Conservation (phyloP, 2,888 invertebrate species). For the Dermolepida albohirtum region DNA sequence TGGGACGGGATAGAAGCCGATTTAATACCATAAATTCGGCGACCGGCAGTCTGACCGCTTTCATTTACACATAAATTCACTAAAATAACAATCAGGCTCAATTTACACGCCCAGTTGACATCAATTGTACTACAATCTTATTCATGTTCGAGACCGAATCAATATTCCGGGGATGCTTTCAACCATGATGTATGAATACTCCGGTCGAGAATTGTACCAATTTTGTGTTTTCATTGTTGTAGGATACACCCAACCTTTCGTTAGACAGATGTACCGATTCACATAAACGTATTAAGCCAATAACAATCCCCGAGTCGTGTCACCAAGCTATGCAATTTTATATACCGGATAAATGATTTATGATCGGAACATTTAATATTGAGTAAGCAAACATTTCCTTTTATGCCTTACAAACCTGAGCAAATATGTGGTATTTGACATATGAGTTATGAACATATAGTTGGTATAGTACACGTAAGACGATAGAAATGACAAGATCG, state of each 20-base stretch:
- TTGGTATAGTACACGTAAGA: no score
- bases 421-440: no score
- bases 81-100: slow-evolving; percentile 57
- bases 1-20: slow-evolving; percentile 24
- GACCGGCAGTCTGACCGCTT: slow-evolving; percentile 40
- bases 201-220: slow-evolving; percentile 40
- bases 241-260: slow-evolving; percentile 37
- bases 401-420: no score
- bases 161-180: slow-evolving; percentile 54
- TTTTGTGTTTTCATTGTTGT: slow-evolving; percentile 41
- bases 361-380: slow-evolving; percentile 25
- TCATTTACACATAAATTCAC: slow-evolving; percentile 45
- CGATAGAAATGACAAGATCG: no score
- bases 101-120: slow-evolving; percentile 60
- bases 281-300: slow-evolving; percentile 37
- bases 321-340: slow-evolving; percentile 37
- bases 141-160: slow-evolving; percentile 54
- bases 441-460: no score
- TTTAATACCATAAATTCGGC: slow-evolving; percentile 43
- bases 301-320: slow-evolving; percentile 33
- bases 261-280: slow-evolving; percentile 36
- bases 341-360: slow-evolving; percentile 29
- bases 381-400: slow-evolving; percentile 28
- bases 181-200: slow-evolving; percentile 43
- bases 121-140: slow-evolving; percentile 57